Evolutionary conservation across 2,888 invertebrate genomes (phyloP), one percentile per base, ranked within the genome.

Genomic region (Ichneumoninae sp.): DNA sequence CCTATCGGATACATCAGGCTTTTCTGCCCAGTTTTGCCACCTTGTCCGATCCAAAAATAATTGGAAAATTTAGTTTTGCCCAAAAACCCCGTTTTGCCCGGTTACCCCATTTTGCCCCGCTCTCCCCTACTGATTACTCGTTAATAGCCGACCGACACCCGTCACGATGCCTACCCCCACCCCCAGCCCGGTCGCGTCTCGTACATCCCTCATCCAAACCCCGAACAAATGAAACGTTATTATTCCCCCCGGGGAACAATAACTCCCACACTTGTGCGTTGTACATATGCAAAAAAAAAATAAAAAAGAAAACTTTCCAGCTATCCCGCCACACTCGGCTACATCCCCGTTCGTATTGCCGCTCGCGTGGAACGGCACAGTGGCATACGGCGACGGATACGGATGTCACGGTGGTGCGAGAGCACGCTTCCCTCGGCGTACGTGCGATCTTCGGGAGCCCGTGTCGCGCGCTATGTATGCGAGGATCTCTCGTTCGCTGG

Each of bases 401-500:
- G 62, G 62, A n/a, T 62, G 33, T 62, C 16, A 33, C 16, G 62
- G 16, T 62, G 33, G 30, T 33, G 13, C 30, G 7, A 16, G 30
- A 30, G 16, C 62, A n/a, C 62, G 62, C 62, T 62, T 62, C n/a
- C 22, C 19, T 62, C 16, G 50, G 19, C 40, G 44, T 47, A 68
- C 71, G 54, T 54, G 13, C 60, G 57, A 70, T 26, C 19, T 60
- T 69, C 16, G n/a, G 36, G 50, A 4, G 36, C 22, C 4, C 26
- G 66, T n/a, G 22, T 44, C 30, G 4, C 30, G 26, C 44, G 50
- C 26, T 36, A 54, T 33, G 50, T 65, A 50, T n/a, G 26, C 50
- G 8, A 13, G 60, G 60, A 0, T 30, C 30, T 62, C 72, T 54
- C 62, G 72, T 68, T 74, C 68, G 76, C 30, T 50, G 62, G 76